Evolutionary conservation across 2,797 vertebrate species (phyloP).

Genomic region (Paedocypris micromegethes): DNA sequence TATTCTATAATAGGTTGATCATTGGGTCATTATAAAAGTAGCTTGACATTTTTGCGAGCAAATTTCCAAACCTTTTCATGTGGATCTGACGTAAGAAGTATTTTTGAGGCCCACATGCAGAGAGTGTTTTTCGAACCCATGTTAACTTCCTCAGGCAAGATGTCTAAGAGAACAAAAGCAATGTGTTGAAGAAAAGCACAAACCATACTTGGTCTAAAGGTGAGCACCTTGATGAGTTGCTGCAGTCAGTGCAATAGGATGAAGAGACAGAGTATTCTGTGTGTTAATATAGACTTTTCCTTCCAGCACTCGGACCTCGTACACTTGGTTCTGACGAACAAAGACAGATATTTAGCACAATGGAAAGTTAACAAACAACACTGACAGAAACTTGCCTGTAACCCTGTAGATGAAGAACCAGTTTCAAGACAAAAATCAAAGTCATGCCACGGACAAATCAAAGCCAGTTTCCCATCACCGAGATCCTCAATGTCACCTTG

Average conservation of each 20-base stretch:
- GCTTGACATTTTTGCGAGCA: neutral
- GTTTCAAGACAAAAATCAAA: slow-evolving; percentile 64
- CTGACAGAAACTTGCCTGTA: slow-evolving; percentile 52
- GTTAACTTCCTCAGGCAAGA: slow-evolving; percentile 28
- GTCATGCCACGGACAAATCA: slow-evolving; percentile 64
- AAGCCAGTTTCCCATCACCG: slow-evolving; percentile 55
- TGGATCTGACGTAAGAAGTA: slow-evolving; percentile 60
- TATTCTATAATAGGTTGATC: too few relatives aligned
- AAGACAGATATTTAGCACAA: neutral
- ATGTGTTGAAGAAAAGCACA: neutral
- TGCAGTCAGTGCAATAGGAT: slow-evolving; percentile 42
- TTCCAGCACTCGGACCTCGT: slow-evolving; percentile 56
- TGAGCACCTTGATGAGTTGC: slow-evolving; percentile 45
- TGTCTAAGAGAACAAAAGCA: slow-evolving; percentile 34
- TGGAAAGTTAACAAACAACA: neutral
- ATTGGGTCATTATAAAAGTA: too few relatives aligned
- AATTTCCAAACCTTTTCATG: slow-evolving; percentile 56
- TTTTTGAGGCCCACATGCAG: slow-evolving; percentile 59
- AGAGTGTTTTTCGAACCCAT: slow-evolving; percentile 52
- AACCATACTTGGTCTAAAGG: neutral
- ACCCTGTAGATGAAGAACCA: slow-evolving; percentile 58
- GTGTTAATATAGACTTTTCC: slow-evolving; percentile 60
- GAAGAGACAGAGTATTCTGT: slow-evolving; percentile 53
- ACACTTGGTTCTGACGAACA: slow-evolving; percentile 60
- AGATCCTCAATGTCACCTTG: slow-evolving; percentile 65